Base-by-base conservation (phyloP, 1,140 invertebrate species). In the Sycophila sp. region DNA sequence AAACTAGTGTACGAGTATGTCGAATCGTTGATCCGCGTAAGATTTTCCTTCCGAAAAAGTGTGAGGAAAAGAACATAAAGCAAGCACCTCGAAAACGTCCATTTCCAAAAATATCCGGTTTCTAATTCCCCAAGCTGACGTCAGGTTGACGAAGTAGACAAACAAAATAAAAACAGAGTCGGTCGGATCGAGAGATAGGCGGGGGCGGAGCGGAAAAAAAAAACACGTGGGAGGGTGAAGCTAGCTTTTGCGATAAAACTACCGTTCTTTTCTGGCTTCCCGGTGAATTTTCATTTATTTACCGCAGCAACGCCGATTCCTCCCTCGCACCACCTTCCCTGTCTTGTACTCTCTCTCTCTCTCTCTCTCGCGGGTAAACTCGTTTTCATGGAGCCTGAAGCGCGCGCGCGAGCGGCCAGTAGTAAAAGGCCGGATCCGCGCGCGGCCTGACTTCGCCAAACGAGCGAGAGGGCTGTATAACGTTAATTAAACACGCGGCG, bases 301-400 rank as follows among this genome's bases (percentile, higher is more conserved):
- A 45, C 47, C 51, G 17, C 40, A 60, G 34, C 53, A 15, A 24
- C 17, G 11, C 22, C 30, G n/a, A 47, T 38, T 6, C 32, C n/a
- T 38, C n/a, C n/a, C n/a, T n/a, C n/a, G n/a, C n/a, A n/a, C n/a
- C n/a, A n/a, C n/a, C n/a, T n/a, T n/a, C n/a, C n/a, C n/a, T n/a
- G n/a, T n/a, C n/a, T n/a, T n/a, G 24, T 45, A 8, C n/a, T n/a
- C n/a, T n/a, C n/a, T n/a, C n/a, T n/a, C n/a, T n/a, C n/a, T n/a
- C n/a, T n/a, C n/a, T n/a, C 47, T 49, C 19, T 26, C 64, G 42
- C 36, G 47, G 45, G 36, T 13, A 56, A 69, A 69, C 63, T 69
- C 59, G 49, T 69, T 69, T 69, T 63, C 58, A 69, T 69, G 63
- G 63, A 69, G 59, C 51, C 13, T 40, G 63, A 69, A 69, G 59